phyloP scores from a whole-genome alignment of 2,888 invertebrate species.

The Ashinkailepas kermadecensis region DNA sequence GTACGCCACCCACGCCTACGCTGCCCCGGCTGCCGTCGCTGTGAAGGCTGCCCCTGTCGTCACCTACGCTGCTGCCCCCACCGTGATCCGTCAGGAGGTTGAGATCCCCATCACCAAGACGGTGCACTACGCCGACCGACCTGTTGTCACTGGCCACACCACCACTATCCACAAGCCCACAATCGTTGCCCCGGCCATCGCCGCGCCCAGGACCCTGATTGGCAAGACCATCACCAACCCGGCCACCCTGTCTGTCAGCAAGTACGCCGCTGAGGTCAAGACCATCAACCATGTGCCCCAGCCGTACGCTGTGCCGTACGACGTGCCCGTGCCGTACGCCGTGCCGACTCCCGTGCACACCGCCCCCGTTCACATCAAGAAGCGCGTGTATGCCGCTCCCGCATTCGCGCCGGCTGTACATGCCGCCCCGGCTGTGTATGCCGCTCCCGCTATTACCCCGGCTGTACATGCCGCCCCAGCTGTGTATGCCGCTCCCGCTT shows the following conservation, averaged over 20 bases:
- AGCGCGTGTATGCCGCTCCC: neutral
- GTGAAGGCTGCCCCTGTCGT: slow-evolving; percentile 10
- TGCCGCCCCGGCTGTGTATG: neutral
- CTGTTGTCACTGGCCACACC: slow-evolving; percentile 29
- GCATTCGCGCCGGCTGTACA: neutral
- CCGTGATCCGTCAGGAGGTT: slow-evolving; percentile 29
- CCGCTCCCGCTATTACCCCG: no score
- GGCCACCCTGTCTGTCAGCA: slow-evolving; percentile 21
- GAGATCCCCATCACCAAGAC: slow-evolving; percentile 31
- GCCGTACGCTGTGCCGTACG: neutral
- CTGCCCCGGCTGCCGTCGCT: neutral
- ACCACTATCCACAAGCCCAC: slow-evolving; percentile 32
- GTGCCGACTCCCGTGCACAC: slow-evolving; percentile 6
- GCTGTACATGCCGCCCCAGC: neutral
- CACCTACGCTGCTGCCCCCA: slow-evolving; percentile 26
- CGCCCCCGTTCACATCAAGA: neutral
- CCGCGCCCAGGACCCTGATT: slow-evolving; percentile 29
- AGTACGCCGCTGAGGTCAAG: slow-evolving; percentile 10
- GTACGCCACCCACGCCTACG: neutral
- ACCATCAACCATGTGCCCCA: neutral
- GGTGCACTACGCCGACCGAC: slow-evolving; percentile 31
- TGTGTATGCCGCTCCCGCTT: neutral
- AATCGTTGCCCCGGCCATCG: slow-evolving; percentile 31
- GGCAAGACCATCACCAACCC: slow-evolving; percentile 29
- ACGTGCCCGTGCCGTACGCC: slow-evolving; percentile 14